These are phyloP conservation scores for Alethe castanea DNA, from an alignment of 2,113 vertebrate genomes.

Conservation along the genomic window DNA sequence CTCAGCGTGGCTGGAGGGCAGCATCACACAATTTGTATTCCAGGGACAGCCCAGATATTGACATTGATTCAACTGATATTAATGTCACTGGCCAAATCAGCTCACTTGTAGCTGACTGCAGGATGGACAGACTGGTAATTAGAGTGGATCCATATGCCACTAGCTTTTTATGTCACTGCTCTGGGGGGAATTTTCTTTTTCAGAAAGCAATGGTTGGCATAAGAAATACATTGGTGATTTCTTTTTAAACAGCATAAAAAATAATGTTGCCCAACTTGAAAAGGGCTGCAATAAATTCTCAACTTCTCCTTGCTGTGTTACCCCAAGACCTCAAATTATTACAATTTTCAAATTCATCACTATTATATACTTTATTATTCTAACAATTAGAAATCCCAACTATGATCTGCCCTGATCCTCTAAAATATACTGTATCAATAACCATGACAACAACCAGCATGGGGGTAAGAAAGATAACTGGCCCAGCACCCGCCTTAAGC, in stretches of 20 bases:
- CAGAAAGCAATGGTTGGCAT: not conserved
- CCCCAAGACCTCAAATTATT: not conserved
- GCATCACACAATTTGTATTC: not conserved
- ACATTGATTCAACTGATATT: slow-evolving; percentile 19
- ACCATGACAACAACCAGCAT: not conserved
- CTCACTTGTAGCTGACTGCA: slow-evolving; percentile 2
- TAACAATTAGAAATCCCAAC: not conserved
- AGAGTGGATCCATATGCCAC: slow-evolving; percentile 34
- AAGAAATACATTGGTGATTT: not conserved
- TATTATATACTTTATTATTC: not conserved
- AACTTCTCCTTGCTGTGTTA: not conserved
- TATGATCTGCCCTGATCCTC: not conserved
- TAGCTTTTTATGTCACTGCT: not conserved
- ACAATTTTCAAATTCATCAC: not conserved
- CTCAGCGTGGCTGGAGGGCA: not conserved
- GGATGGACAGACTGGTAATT: slow-evolving; percentile 18
- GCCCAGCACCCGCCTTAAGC: not conserved
- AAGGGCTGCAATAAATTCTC: not conserved
- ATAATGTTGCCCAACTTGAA: not conserved
- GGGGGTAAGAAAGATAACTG: not conserved
- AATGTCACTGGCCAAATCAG: slow-evolving; percentile 6
- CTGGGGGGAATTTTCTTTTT: not conserved
- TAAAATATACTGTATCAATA: not conserved
- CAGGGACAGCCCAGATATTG: not conserved
- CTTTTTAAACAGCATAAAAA: not conserved